These are phyloP conservation scores for Drosophila nebulosa DNA, from an alignment of 1,140 invertebrate genomes.

Conservation along the genomic window DNA sequence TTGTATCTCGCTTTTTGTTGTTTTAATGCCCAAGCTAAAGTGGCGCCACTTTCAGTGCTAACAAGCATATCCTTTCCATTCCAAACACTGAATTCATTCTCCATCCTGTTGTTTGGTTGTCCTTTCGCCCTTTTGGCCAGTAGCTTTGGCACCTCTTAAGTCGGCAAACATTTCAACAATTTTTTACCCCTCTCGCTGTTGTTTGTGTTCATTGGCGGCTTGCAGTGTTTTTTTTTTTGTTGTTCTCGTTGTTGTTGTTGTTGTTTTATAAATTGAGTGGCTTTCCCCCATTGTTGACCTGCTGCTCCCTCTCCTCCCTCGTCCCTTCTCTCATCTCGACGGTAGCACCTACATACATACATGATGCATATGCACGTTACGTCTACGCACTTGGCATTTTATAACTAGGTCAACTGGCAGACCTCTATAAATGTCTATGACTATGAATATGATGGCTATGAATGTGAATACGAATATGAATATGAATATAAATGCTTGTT, in stretches of 20 bases:
- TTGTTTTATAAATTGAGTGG: slow-evolving; percentile 60
- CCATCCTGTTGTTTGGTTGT: neutral
- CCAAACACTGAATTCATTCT: slow-evolving; percentile 15
- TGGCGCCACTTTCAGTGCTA: slow-evolving; percentile 60
- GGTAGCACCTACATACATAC: neutral
- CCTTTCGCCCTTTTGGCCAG: slow-evolving; percentile 16
- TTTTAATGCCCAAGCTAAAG: slow-evolving; percentile 11
- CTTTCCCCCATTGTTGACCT: slow-evolving; percentile 60
- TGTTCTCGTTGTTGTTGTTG: slow-evolving; percentile 36
- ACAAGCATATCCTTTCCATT: slow-evolving; percentile 68
- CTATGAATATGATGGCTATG: slow-evolving; percentile 1
- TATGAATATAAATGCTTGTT: slow-evolving; percentile 13
- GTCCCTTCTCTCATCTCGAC: neutral
- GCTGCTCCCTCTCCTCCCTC: slow-evolving; percentile 7
- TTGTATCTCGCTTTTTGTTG: neutral
- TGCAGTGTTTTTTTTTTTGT: slow-evolving; percentile 37
- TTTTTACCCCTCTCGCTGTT: slow-evolving; percentile 25
- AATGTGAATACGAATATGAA: slow-evolving; percentile 13
- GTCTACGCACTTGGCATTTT: slow-evolving; percentile 6
- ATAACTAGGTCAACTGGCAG: slow-evolving; percentile 42
- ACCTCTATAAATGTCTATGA: slow-evolving; percentile 8
- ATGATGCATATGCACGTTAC: slow-evolving; percentile 1
- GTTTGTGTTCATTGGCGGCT: slow-evolving; percentile 49
- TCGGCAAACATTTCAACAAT: slow-evolving; percentile 47
- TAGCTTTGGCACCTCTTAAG: slow-evolving; percentile 35